Evolutionary conservation across 2,888 invertebrate genomes (phyloP).

Genomic region (Eurytoma adleriae): DNA sequence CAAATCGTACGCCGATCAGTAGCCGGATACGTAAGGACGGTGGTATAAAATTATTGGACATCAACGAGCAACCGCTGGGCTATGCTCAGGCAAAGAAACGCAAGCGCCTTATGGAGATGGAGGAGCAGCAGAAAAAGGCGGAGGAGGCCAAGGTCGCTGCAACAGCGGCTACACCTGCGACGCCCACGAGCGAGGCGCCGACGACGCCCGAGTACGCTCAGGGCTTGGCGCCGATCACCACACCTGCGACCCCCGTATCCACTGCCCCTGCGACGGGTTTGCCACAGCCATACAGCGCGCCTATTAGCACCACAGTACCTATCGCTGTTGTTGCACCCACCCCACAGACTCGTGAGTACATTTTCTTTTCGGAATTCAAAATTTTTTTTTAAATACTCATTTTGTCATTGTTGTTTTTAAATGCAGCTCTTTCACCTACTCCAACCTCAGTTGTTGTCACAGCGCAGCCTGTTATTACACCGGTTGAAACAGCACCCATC

Average conservation of each 20-base stretch:
- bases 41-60: conserved; percentile 95
- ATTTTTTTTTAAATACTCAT: neutral
- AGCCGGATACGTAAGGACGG: conserved; percentile 84
- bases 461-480: conserved; percentile 67
- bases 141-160: conserved; percentile 75
- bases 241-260: conserved; percentile 55
- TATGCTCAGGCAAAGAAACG: conserved; percentile 92
- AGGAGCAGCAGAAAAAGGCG: conserved; percentile 82
- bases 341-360: conserved; percentile 66
- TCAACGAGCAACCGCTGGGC: conserved; percentile 93
- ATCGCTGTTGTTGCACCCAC: conserved; percentile 61
- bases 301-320: conserved; percentile 68
- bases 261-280: conserved; percentile 55
- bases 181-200: conserved; percentile 71
- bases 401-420: neutral
- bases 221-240: conserved; percentile 76
- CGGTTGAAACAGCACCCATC: conserved; percentile 69
- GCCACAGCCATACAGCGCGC: conserved; percentile 67
- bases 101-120: conserved; percentile 85
- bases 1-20: conserved; percentile 81
- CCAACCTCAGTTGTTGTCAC: conserved; percentile 62
- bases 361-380: neutral
- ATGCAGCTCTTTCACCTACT: conserved; percentile 66
- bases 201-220: conserved; percentile 90
- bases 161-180: conserved; percentile 67